Percentiles rank a stretch among this genome's conserved stretches.
phyloP scores from a whole-genome alignment of 2,888 invertebrate species.

The Chorisops tibialis region DNA sequence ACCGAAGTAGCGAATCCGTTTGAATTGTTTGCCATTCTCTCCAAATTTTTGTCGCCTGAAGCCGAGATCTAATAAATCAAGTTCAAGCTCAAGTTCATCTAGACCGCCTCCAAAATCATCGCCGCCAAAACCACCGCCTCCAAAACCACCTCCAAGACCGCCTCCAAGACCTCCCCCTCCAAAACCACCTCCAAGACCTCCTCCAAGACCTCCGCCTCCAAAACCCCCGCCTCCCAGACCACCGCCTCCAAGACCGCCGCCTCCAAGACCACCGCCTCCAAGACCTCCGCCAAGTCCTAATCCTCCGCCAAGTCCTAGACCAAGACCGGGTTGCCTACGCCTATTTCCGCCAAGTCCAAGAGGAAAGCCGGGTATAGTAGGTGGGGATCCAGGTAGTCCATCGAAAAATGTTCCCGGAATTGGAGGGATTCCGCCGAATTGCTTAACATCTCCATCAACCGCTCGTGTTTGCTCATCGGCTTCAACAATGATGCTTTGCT shows the following conservation, averaged over 20 bases:
- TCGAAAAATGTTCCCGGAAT: conserved; percentile 8
- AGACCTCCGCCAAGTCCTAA: neutral
- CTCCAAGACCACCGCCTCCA: too few relatives aligned
- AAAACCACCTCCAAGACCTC: neutral
- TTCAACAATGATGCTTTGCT: conserved; percentile 4
- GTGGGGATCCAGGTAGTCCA: neutral
- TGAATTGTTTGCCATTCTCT: too few relatives aligned
- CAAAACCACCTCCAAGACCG: too few relatives aligned
- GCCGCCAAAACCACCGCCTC: too few relatives aligned
- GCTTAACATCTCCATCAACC: neutral
- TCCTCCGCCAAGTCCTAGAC: neutral
- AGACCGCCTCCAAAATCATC: too few relatives aligned
- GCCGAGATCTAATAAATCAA: too few relatives aligned
- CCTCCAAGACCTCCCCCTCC: too few relatives aligned
- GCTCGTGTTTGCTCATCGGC: neutral
- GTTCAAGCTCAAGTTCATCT: too few relatives aligned
- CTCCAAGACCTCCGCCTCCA: neutral
- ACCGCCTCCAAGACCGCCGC: too few relatives aligned
- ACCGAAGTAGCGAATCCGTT: too few relatives aligned
- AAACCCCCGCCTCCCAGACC: too few relatives aligned
- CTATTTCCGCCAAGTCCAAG: neutral
- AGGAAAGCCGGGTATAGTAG: neutral
- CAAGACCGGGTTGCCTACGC: conserved; percentile 2
- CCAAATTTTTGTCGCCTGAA: too few relatives aligned
- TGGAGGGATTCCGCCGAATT: conserved; percentile 13